Percentiles rank a stretch among this genome's conserved stretches.
Evolutionary conservation across 2,888 invertebrate genomes (phyloP).

Genomic region (Brachyptera putata): DNA sequence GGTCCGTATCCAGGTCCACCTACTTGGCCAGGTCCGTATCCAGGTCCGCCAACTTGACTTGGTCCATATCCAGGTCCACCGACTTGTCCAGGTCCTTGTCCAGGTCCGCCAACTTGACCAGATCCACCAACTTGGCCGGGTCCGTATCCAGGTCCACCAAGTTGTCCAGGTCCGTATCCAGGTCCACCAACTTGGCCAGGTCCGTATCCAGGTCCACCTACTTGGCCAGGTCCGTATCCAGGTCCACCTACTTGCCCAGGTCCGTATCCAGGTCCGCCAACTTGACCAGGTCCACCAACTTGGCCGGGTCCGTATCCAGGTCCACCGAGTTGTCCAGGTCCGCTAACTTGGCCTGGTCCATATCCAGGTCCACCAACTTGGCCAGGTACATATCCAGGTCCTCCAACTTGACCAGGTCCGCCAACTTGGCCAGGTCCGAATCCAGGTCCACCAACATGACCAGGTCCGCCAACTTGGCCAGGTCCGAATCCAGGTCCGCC

Average conservation of each 20-base stretch:
- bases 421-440: conserved; percentile 26
- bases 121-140: too few relatives aligned
- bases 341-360: conserved; percentile 22
- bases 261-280: too few relatives aligned
- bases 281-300: too few relatives aligned
- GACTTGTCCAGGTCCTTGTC: neutral
- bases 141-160: too few relatives aligned
- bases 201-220: too few relatives aligned
- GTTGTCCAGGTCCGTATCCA: too few relatives aligned
- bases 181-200: too few relatives aligned
- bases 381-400: conserved; percentile 5
- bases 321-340: conserved; percentile 8
- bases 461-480: neutral
- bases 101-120: too few relatives aligned
- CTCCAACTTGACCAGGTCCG: conserved; percentile 16
- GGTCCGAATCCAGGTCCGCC: neutral
- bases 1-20: neutral
- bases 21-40: too few relatives aligned
- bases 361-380: conserved; percentile 21
- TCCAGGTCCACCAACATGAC: conserved; percentile 26
- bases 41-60: neutral
- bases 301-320: conserved; percentile 11
- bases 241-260: too few relatives aligned
- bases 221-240: neutral
- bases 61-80: conserved; percentile 15